Base-by-base conservation (phyloP, 2,888 invertebrate genomes). In the Embidobia sp. region DNA sequence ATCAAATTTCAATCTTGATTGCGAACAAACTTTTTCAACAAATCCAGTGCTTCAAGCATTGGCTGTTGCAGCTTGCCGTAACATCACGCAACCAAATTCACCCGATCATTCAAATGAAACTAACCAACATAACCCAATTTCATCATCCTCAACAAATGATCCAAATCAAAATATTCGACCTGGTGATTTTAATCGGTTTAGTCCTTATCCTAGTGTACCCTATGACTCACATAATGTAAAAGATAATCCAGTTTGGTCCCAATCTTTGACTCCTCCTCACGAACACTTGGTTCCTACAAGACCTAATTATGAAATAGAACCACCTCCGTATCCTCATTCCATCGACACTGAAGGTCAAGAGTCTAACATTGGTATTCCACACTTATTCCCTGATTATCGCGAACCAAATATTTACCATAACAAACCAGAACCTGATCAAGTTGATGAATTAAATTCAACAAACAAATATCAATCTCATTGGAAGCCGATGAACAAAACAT, bases 371-470 rank as follows among this genome's bases (percentile, higher is more conserved):
- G 49, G 22, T n/a, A 63, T 6, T 35, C 29, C 61, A 7, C 31
- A 31, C 0, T 15, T 44, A 46, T 29, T 57, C 2, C 63, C 75
- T 4, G 35, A 19, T 6, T 61, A 48, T 19, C 31, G 61, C 8
- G 67, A 55, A 40, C 53, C 53, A 2, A 75, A 67, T 49, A 73
- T 73, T 37, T 64, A 73, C 46, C 40, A 61, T 7, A 44, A 5
- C 26, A 51, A 26, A 53, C 51, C 51, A 1, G 59, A 66, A 37
- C 1, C 13, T 16, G n/a, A 13, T 10, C 3, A n/a, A 3, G n/a
- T 10, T 16, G n/a, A 13, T 10, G 2, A n/a, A 3, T 8, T 10
- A 0, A 40, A 40, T 15, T 15, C 35, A 1, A 48, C 48, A 13
- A 19, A 27, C n/a, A 31, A 19, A 6, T 26, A 48, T 40, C 27